Evolutionary conservation across 2,797 vertebrate genomes (phyloP), one percentile per base, ranked within the genome.

Genomic region (Cetoscarus ocellatus): DNA sequence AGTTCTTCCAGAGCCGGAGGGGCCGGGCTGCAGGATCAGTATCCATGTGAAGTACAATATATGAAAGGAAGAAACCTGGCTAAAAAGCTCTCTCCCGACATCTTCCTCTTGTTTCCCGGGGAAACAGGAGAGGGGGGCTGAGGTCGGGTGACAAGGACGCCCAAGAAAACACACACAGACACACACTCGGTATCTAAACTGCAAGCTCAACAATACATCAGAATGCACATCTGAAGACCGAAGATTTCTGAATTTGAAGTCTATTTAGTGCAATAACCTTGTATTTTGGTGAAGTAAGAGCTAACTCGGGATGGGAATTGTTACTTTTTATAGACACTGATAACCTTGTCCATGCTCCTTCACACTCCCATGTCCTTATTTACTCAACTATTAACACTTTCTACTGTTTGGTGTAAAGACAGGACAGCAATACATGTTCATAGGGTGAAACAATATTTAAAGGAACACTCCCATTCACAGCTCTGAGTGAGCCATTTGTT

Each of bases 101-200:
- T 92, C 90, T 91, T 91, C 89, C 86, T 91, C 88, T 92, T 87
- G 87, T 92, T 91, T 91, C 84, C 79, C 85, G 27, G 65, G 84
- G 90, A 94, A 93, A 93, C 79, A 83, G 76, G 85, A 93, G 89
- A 90, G 75, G 70, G 62, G 72, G 65, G 75, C 63, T 67, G 88
- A 93, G 86, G 78, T 93, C 80, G 51, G 86, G 79, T 94, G 84
- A 90, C 91, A 70, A 72, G 51, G 73, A 72, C 55, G 14, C 71
- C 77, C 39, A 73, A 27, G 27, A 27, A 60, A 73, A 62, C 44
- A 67, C 64, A 55, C 62, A 58, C 59, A 67, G 61, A 64, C 54
- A 57, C 54, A 64, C 55, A 63, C 45, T 72, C 44, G 61, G 69
- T 44, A 44, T 44, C 43, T 51, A 12, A 8, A 34, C 71, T 74